Conservation (phyloP, 2,888 invertebrate species). For the Heterodera filipjevi region DNA sequence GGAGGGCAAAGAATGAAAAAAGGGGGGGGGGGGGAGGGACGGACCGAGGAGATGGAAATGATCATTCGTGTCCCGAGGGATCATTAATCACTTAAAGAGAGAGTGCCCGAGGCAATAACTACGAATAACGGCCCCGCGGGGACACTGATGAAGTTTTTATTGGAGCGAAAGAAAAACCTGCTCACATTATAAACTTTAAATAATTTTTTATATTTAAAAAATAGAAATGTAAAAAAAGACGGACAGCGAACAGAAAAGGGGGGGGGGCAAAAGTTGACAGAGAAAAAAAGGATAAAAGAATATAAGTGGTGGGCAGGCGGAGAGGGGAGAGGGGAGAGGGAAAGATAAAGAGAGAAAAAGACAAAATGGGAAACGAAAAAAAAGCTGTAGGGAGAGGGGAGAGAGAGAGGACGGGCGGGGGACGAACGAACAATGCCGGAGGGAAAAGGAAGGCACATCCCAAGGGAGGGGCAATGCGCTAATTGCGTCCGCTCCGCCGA, state of each 20-base stretch:
- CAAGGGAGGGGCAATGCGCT: neutral
- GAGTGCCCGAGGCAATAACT: slow-evolving; percentile 8
- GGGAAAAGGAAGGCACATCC: neutral
- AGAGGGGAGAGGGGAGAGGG: neutral
- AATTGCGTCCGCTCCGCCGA: slow-evolving; percentile 1
- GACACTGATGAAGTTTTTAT: neutral
- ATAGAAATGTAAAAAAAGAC: neutral
- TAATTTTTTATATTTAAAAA: neutral
- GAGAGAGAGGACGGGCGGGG: neutral
- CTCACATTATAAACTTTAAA: neutral
- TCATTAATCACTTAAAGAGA: neutral
- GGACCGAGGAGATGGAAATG: neutral
- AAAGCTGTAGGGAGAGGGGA: neutral
- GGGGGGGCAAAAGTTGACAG: neutral
- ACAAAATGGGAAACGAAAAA: neutral
- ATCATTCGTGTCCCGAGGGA: neutral
- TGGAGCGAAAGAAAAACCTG: neutral
- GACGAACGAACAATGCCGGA: neutral
- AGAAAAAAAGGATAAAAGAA: neutral
- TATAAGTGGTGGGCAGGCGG: neutral
- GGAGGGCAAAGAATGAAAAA: neutral
- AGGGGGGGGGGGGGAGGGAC: neutral
- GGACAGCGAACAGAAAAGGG: neutral
- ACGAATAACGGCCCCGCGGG: neutral
- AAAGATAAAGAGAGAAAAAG: neutral